Evolutionary conservation across 2,797 vertebrate species (phyloP).

Genomic region (Otolemur crassicaudatus): DNA sequence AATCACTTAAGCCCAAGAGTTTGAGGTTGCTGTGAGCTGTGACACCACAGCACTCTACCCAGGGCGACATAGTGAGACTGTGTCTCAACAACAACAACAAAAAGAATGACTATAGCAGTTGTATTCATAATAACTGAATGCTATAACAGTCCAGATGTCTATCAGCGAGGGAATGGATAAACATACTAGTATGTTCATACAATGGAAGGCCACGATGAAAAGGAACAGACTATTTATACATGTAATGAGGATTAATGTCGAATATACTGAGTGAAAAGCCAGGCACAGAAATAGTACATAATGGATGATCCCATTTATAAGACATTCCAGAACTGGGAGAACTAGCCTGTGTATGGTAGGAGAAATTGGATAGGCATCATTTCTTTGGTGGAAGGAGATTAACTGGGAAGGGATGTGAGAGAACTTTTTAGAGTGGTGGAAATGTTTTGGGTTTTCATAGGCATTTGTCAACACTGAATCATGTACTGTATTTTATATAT

Average conservation of each 20-base stretch:
- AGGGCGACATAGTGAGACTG: too few species aligned
- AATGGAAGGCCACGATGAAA: neutral
- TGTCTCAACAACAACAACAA: too few species aligned
- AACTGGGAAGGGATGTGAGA: neutral
- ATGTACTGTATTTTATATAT: neutral
- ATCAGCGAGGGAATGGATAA: neutral
- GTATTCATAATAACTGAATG: neutral
- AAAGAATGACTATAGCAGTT: neutral
- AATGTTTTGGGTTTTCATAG: neutral
- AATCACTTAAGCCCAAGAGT: too few species aligned
- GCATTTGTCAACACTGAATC: neutral
- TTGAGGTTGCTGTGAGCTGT: too few species aligned
- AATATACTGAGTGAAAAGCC: neutral
- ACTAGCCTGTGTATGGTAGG: neutral
- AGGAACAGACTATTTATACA: neutral
- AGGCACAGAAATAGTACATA: neutral
- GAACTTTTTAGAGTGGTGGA: slow-evolving; percentile 6
- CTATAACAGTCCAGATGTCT: neutral
- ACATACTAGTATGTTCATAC: neutral
- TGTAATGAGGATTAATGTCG: neutral
- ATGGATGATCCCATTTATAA: neutral
- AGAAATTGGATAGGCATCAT: neutral
- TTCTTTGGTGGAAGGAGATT: neutral
- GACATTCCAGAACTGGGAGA: neutral
- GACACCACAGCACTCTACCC: too few species aligned